These are phyloP conservation scores for Antheraea pernyi DNA, from an alignment of 1,140 invertebrate species.

Conservation along the genomic window DNA sequence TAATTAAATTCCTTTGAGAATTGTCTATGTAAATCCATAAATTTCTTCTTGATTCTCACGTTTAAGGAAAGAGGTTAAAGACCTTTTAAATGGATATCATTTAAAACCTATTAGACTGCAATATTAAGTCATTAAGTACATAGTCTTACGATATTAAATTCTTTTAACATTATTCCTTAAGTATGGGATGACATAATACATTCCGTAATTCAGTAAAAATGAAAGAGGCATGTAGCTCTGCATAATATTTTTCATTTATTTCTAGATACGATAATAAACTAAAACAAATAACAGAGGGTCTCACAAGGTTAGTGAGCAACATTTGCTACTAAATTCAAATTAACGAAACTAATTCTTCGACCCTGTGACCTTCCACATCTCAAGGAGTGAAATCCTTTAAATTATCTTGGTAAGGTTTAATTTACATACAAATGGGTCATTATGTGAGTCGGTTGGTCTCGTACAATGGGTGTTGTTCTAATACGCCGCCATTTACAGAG, in stretches of 20 bases:
- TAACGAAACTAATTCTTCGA: conserved; percentile 6
- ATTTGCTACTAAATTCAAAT: background rate
- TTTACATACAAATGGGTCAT: conserved; percentile 64
- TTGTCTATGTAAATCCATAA: too few relatives aligned
- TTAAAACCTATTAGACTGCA: too few relatives aligned
- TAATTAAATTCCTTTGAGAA: too few relatives aligned
- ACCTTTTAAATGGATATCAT: too few relatives aligned
- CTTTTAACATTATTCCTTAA: too few relatives aligned
- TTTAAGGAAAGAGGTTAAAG: too few relatives aligned
- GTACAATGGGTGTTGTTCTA: conserved; percentile 55
- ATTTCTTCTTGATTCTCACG: too few relatives aligned
- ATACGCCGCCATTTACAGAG: conserved; percentile 30
- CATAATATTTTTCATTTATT: background rate
- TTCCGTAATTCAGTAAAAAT: background rate
- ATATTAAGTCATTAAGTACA: too few relatives aligned
- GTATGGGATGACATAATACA: too few relatives aligned
- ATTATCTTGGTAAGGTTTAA: conserved; percentile 54
- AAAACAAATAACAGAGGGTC: background rate
- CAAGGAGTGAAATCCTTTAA: conserved; percentile 47
- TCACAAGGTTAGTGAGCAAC: background rate
- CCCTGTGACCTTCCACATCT: conserved; percentile 19
- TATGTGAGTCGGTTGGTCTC: conserved; percentile 47
- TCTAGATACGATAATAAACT: background rate
- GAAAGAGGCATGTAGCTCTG: background rate
- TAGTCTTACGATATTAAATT: too few relatives aligned